Evolutionary conservation across 2,113 vertebrate genomes (phyloP).

Genomic region (Bubo bubo): DNA sequence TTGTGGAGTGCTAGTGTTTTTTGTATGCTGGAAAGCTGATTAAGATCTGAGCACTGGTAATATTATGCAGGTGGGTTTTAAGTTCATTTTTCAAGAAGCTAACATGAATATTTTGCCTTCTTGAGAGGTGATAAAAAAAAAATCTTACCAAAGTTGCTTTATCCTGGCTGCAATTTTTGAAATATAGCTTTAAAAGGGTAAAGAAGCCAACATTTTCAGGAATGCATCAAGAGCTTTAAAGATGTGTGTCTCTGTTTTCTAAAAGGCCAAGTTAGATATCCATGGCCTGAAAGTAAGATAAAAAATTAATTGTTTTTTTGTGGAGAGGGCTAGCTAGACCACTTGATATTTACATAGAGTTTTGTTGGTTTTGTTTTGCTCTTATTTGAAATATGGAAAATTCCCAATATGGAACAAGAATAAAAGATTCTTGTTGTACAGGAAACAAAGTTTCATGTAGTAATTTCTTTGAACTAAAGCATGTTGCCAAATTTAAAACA

Average conservation of each 20-base stretch:
- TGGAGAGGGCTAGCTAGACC: neutral
- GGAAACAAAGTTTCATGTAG: neutral
- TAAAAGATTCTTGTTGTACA: neutral
- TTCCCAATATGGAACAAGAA: neutral
- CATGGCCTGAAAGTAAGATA: neutral
- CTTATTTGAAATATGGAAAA: neutral
- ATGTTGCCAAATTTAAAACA: neutral
- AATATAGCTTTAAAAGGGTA: neutral
- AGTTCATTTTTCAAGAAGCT: neutral
- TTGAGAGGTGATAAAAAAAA: neutral
- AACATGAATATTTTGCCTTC: neutral
- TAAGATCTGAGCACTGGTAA: neutral
- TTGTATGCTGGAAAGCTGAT: neutral
- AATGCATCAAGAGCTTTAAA: neutral
- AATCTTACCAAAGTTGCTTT: neutral
- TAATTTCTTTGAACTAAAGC: neutral
- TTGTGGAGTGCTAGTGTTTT: neutral
- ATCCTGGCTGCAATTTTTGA: neutral
- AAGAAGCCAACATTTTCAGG: neutral
- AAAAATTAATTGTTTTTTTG: neutral
- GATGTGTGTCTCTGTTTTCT: neutral
- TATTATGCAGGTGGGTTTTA: neutral
- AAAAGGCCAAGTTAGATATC: neutral
- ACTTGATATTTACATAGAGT: neutral
- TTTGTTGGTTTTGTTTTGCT: neutral